Base-by-base conservation (phyloP, 2,888 invertebrate genomes). In the Sericinus montela region DNA sequence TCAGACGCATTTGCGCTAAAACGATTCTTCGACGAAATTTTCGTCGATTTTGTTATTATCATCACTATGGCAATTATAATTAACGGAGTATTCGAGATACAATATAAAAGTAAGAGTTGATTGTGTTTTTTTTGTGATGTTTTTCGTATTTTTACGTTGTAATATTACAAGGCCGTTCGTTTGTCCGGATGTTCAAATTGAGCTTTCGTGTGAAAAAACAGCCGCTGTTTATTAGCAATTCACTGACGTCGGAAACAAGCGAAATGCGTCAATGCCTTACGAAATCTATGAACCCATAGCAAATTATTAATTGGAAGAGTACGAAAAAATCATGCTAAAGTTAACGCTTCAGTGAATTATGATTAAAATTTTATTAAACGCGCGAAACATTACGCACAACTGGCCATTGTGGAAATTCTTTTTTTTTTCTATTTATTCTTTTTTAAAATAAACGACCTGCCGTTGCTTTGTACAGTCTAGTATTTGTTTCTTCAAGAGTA, bases 1-100 rank as follows among this genome's bases (percentile, higher is more conserved):
- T 80, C 80, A 77, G 69, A 64, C 45, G 66, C 72, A 77, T 81
- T 80, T 76, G 82, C 78, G 77, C 75, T 73, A 77, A 73, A 66
- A 62, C 49, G 13, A 35, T 29, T 54, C 36, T 38, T 28, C 29
- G 34, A 29, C 25, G n/a, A n/a, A 30, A 32, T 45, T 47, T 40
- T 50, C 49, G 25, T 48, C 43, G 45, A 19, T 46, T 47, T 44
- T 49, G n/a, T 14, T 11, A 16, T 44, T n/a, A 29, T 43, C 37
- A 9, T 38, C 19, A n/a, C 23, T 30, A 29, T 28, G 16, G 43
- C 42, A 41, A 49, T 49, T 52, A 51, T 45, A 34, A 40, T 42
- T 47, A 52, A 55, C 44, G 30, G 32, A 42, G 41, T 28, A 44
- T 13, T 8, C 30, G 13, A 40, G 45, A 51, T 29, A 52, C 40